A percentile compares a stretch with the other conserved stretches of the same genome.
phyloP scores from a whole-genome alignment of 2,797 vertebrate genomes.

The Siniperca undulata region DNA sequence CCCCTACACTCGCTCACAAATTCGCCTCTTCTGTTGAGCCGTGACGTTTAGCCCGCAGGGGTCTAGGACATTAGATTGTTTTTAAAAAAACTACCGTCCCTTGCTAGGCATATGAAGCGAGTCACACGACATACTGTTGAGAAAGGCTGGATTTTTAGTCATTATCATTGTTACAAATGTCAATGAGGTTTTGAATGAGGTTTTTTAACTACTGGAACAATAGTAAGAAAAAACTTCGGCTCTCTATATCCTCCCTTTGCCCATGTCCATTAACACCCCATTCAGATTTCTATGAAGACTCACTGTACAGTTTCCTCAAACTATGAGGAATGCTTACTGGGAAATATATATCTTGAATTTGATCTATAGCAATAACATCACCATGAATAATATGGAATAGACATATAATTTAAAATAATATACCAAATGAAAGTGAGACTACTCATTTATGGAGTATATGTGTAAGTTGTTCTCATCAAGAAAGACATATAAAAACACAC shows the following conservation, averaged over 20 bases:
- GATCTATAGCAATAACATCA: neutral
- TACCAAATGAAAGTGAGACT: neutral
- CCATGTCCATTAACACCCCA: neutral
- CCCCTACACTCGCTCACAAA: no score
- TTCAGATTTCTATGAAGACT: neutral
- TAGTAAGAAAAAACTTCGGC: neutral
- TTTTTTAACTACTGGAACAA: neutral
- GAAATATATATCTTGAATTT: neutral
- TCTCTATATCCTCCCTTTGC: neutral
- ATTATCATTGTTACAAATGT: no score
- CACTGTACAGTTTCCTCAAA: neutral
- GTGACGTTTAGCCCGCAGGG: no score
- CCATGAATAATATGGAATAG: no score
- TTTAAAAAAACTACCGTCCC: no score
- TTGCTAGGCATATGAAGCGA: no score
- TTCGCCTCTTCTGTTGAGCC: no score
- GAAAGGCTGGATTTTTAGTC: no score
- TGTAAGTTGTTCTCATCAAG: constrained; percentile 19
- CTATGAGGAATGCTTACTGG: neutral
- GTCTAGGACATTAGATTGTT: no score
- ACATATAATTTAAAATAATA: neutral
- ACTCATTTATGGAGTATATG: neutral
- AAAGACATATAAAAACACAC: constrained; percentile 30
- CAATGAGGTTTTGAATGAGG: neutral
- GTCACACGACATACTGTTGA: neutral